Base-by-base conservation (phyloP, 2,888 invertebrate species). In the Villa cingulata region DNA sequence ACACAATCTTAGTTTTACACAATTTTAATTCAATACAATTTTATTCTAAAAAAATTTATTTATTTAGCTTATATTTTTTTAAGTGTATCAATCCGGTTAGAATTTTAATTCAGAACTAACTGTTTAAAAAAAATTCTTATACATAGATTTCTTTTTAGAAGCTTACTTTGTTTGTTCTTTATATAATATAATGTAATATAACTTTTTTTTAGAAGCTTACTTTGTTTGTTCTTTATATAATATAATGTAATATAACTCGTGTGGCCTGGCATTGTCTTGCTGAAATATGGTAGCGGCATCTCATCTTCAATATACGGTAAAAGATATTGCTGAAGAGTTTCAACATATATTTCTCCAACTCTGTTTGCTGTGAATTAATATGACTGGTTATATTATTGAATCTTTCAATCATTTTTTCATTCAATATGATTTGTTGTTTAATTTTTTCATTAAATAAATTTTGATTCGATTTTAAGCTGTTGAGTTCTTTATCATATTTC, bases 151-250 rank as follows among this genome's bases (percentile, higher is more conserved):
- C n/a, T n/a, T n/a, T 49, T 49, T 43, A n/a, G 45, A 41, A 18
- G 43, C 46, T 17, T 49, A 29, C 10, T 20, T 37, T 23, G 46
- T 19, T 27, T 49, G 49, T 27, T 49, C 32, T 18, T 46, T 45
- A 5, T 46, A 17, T 19, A 46, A 38, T 29, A 46, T 43, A 15
- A 49, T 46, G 34, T 49, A n/a, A 37, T 39, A 49, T 15, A 20
- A 18, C n/a, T n/a, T n/a, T n/a, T n/a, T n/a, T 49, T 49, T 43
- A n/a, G 45, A 41, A 18, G 43, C 46, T 17, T 49, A 29, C 10
- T 20, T 37, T 17, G 45, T 14, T 41, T 43, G 37, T 14, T 49
- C 41, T 19, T 38, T 34, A 38, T 45, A 43, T 41, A n/a, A n/a
- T n/a, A n/a, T 45, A 38, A 38, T 45, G 37, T 5, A 42, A n/a